Conservation (phyloP, 2,888 invertebrate species). For the Andrena minutula region DNA sequence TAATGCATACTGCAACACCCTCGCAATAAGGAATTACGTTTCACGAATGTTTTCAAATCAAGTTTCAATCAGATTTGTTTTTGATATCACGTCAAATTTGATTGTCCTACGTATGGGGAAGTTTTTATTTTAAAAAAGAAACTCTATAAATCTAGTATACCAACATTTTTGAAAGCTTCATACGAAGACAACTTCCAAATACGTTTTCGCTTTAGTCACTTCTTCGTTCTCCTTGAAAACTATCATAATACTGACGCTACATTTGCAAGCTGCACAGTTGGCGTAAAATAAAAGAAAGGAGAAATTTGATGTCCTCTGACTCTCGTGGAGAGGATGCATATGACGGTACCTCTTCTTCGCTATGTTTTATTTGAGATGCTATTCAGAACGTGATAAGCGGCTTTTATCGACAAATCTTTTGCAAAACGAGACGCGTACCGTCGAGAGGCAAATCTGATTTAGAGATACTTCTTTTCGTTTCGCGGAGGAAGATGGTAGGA, state of each 20-base stretch:
- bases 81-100: neutral
- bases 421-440: conserved; percentile 13
- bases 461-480: neutral
- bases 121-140: too few relatives aligned
- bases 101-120: neutral
- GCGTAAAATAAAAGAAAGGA: conserved; percentile 36
- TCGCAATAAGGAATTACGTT: too few relatives aligned
- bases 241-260: conserved; percentile 36
- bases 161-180: neutral
- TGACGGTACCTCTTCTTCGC: conserved; percentile 7
- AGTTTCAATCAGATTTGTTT: too few relatives aligned
- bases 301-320: conserved; percentile 26
- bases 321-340: conserved; percentile 26
- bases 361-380: neutral
- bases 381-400: conserved; percentile 44
- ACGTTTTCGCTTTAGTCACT: neutral
- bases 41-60: too few relatives aligned
- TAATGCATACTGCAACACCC: too few relatives aligned
- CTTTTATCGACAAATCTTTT: conserved; percentile 49
- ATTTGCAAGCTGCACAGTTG: conserved; percentile 23
- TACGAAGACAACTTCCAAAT: conserved; percentile 3
- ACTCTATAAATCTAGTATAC: neutral
- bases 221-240: neutral
- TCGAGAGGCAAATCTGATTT: neutral
- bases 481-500: too few relatives aligned